phyloP scores from a whole-genome alignment of 1,140 invertebrate species.

The Tetramorium alpestre region DNA sequence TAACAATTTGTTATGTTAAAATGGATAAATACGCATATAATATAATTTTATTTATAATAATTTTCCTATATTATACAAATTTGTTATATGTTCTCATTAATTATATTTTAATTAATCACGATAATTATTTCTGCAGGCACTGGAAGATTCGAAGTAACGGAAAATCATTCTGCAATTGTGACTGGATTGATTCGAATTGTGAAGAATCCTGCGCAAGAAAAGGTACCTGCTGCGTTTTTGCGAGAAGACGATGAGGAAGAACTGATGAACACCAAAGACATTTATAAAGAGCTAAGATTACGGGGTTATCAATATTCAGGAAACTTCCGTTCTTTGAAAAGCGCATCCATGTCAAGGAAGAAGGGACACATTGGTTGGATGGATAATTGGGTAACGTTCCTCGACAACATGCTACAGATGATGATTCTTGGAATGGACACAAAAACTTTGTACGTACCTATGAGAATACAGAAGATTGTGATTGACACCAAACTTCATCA shows the following conservation, averaged over 20 bases:
- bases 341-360: conserved; percentile 84
- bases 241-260: conserved; percentile 72
- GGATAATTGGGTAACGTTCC: conserved; percentile 96
- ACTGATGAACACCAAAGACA: conserved; percentile 89
- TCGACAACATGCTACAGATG: conserved; percentile 97
- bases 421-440: conserved; percentile 92
- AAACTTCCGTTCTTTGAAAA: conserved; percentile 89
- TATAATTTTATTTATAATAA: too few relatives aligned
- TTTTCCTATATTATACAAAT: too few relatives aligned
- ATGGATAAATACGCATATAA: too few relatives aligned
- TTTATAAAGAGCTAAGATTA: conserved; percentile 96
- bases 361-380: conserved; percentile 88
- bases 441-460: conserved; percentile 93
- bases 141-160: conserved; percentile 88
- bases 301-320: conserved; percentile 96
- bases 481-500: conserved; percentile 92
- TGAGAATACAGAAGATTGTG: conserved; percentile 91
- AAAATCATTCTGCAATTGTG: conserved; percentile 92
- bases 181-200: conserved; percentile 89
- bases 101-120: conserved; percentile 12
- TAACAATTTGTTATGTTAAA: too few relatives aligned
- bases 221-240: conserved; percentile 60
- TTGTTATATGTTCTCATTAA: conserved; percentile 16
- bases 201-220: conserved; percentile 82
- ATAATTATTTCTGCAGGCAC: conserved; percentile 71